These are phyloP conservation scores for Epinephelus awoara DNA, from an alignment of 2,797 vertebrate genomes.

Conservation along the genomic window DNA sequence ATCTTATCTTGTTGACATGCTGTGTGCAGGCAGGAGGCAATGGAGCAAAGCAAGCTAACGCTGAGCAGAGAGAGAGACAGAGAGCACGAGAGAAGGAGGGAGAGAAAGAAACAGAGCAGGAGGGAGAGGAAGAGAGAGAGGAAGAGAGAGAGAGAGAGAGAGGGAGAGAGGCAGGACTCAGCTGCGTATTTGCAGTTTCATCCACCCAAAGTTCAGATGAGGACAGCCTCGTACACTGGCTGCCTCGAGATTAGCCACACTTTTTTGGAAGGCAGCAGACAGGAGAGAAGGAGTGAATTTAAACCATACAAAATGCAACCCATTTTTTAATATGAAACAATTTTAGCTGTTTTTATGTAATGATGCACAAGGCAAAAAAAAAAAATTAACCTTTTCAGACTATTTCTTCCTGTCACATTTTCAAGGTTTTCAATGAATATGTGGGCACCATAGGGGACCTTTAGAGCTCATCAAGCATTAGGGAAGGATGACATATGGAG, in stretches of 20 bases:
- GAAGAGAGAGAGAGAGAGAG: conserved; percentile 37
- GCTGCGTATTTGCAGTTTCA: conserved; percentile 72
- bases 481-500: conserved; percentile 54
- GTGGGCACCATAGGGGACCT: conserved; percentile 37
- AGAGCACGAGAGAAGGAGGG: conserved; percentile 32
- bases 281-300: conserved; percentile 43
- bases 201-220: conserved; percentile 77
- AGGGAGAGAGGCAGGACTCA: conserved; percentile 58
- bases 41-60: conserved; percentile 68
- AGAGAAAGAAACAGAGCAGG: conserved; percentile 35
- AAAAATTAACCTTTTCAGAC: not conserved
- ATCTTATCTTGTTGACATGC: conserved; percentile 69
- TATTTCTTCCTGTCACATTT: not conserved
- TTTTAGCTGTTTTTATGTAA: not conserved
- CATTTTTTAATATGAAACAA: conserved; percentile 20
- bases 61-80: conserved; percentile 50
- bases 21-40: conserved; percentile 73
- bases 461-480: conserved; percentile 37
- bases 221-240: conserved; percentile 73
- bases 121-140: conserved; percentile 43
- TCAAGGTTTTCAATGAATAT: conserved; percentile 17
- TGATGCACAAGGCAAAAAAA: not conserved
- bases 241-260: conserved; percentile 75
- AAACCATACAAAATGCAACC: conserved; percentile 39
- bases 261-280: conserved; percentile 57